Conservation (phyloP, 1,140 invertebrate species). For the Chironomus striatipennis region DNA sequence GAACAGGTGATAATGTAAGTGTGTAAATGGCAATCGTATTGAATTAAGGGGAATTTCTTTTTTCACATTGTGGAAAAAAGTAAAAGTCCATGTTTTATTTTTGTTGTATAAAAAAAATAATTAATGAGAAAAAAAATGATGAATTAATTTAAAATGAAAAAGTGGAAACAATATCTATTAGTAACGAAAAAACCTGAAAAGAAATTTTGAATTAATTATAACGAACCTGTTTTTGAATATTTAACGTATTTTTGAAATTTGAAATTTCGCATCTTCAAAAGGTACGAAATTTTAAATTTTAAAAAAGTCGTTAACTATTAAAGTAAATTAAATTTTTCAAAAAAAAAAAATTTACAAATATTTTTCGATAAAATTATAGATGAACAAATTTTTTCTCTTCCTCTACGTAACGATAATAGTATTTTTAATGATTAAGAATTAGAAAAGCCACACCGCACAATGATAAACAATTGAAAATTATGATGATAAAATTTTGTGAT, state of each 20-base stretch:
- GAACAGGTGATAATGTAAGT: constrained; percentile 39
- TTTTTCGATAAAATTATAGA: background rate
- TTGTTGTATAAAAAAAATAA: background rate
- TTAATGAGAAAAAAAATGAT: too few species aligned
- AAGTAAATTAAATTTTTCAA: too few species aligned
- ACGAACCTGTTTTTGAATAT: too few species aligned
- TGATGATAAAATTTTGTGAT: constrained; percentile 20
- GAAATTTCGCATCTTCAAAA: too few species aligned
- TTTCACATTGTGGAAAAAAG: background rate
- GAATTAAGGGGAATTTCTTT: background rate
- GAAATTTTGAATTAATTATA: too few species aligned
- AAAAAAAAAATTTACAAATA: too few species aligned
- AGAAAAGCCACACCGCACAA: background rate
- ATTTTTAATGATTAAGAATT: background rate
- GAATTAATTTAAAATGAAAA: too few species aligned
- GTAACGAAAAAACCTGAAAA: too few species aligned
- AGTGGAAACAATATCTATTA: too few species aligned
- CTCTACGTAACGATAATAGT: background rate
- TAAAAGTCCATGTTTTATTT: background rate
- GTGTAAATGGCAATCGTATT: background rate
- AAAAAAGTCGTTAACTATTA: too few species aligned
- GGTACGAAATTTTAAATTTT: too few species aligned
- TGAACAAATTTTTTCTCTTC: background rate
- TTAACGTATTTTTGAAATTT: too few species aligned
- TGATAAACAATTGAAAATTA: background rate